Percentiles rank a stretch among this genome's conserved stretches.
Evolutionary conservation across 2,797 vertebrate genomes (phyloP).

Genomic region (Malacoraja senta): DNA sequence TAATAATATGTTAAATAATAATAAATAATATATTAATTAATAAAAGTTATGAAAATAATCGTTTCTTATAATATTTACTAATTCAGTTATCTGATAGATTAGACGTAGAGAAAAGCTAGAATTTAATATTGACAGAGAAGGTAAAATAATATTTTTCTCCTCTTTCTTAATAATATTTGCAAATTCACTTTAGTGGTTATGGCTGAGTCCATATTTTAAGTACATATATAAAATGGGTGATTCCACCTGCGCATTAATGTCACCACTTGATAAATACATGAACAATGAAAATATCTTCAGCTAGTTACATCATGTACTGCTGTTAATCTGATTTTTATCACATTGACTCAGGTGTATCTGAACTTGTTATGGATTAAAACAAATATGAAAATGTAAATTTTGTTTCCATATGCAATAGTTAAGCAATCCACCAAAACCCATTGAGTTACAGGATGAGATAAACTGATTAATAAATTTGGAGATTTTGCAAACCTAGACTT

Average conservation of each 20-base stretch:
- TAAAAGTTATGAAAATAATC: not conserved
- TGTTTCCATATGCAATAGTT: not conserved
- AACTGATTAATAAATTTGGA: not conserved
- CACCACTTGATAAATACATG: no score
- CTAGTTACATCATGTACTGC: not conserved
- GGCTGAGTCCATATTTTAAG: no score
- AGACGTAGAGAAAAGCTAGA: not conserved
- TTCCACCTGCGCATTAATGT: no score
- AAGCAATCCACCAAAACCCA: not conserved
- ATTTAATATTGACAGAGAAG: not conserved
- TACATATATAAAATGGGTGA: no score
- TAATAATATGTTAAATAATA: no score
- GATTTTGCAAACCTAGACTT: not conserved
- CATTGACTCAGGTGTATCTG: not conserved
- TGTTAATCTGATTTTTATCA: not conserved
- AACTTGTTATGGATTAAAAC: not conserved
- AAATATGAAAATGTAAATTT: not conserved
- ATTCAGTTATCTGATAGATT: not conserved
- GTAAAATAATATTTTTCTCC: not conserved
- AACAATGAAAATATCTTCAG: no score
- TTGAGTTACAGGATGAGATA: not conserved
- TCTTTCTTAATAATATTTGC: no score
- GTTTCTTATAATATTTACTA: not conserved
- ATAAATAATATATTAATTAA: no score
- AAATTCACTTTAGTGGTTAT: no score